A percentile compares a stretch with the other conserved stretches of the same genome.
Conservation (phyloP, 1,140 invertebrate genomes). For the Drosophila prosaltans region DNA sequence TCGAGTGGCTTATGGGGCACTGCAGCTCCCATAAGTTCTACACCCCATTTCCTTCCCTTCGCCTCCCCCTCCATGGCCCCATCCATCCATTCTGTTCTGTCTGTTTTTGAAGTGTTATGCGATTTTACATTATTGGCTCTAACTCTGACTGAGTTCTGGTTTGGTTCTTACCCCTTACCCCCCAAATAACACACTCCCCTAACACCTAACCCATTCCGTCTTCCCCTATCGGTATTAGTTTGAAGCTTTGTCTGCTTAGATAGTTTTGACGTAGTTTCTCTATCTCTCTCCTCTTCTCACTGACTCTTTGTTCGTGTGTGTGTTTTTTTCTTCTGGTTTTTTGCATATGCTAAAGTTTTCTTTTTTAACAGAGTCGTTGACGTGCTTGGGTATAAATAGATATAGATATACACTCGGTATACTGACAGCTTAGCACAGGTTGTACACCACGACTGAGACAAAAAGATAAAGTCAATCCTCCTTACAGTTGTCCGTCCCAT, state of each 20-base stretch:
- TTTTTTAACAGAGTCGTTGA: constrained; percentile 23
- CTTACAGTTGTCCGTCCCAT: not conserved
- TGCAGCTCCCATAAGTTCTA: constrained; percentile 14
- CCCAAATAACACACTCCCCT: not conserved
- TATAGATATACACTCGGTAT: constrained; percentile 18
- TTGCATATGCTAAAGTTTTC: constrained; percentile 57
- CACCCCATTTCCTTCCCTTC: constrained; percentile 4
- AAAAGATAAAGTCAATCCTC: constrained; percentile 10
- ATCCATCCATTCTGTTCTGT: constrained; percentile 10
- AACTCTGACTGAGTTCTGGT: constrained; percentile 29
- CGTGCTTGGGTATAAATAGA: constrained; percentile 48
- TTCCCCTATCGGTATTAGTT: not conserved
- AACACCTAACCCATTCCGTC: not conserved
- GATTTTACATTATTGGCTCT: constrained; percentile 78
- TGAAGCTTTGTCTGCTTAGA: constrained; percentile 25
- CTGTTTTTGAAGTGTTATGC: constrained; percentile 73
- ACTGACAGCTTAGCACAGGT: constrained; percentile 7
- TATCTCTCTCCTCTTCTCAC: not conserved
- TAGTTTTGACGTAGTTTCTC: constrained; percentile 58
- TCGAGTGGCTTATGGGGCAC: constrained; percentile 67
- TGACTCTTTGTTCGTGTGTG: not conserved
- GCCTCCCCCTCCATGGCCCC: not conserved
- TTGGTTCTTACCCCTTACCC: not conserved
- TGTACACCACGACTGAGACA: not conserved
- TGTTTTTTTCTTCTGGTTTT: not conserved